These are phyloP conservation scores for Colostygia pectinataria DNA, from an alignment of 2,888 invertebrate species.

Conservation along the genomic window DNA sequence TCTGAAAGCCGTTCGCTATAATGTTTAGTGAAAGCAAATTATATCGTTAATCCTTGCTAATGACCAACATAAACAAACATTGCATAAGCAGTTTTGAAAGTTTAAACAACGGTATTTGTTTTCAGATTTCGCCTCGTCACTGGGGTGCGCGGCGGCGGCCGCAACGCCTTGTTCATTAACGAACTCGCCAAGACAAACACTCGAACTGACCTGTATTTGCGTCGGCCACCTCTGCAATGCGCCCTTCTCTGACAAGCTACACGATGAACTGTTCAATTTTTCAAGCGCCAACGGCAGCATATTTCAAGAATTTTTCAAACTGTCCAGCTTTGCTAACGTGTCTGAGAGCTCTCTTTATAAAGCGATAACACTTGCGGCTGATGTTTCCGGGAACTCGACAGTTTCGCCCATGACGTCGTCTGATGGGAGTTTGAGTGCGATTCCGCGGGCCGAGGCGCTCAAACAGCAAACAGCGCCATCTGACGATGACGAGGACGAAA, in stretches of 20 bases:
- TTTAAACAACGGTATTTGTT: slow-evolving; percentile 34
- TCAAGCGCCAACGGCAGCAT: slow-evolving; percentile 47
- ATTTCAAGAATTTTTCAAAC: slow-evolving; percentile 54
- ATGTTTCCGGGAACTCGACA: slow-evolving; percentile 34
- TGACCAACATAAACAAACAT: slow-evolving; percentile 18
- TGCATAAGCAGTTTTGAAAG: slow-evolving; percentile 16
- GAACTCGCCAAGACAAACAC: slow-evolving; percentile 45
- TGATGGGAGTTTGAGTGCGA: slow-evolving; percentile 30
- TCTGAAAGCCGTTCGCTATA: neutral
- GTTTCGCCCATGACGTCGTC: slow-evolving; percentile 33
- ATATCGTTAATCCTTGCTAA: slow-evolving; percentile 22
- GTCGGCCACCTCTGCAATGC: slow-evolving; percentile 60
- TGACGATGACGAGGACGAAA: slow-evolving; percentile 73
- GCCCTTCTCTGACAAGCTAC: slow-evolving; percentile 55
- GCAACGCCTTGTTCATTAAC: slow-evolving; percentile 52
- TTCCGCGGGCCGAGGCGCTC: slow-evolving; percentile 62
- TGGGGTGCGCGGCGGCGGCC: slow-evolving; percentile 53
- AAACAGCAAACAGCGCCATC: slow-evolving; percentile 69
- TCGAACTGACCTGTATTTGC: slow-evolving; percentile 63
- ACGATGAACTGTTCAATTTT: slow-evolving; percentile 57
- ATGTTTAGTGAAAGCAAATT: slow-evolving; percentile 17
- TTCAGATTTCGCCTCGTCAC: slow-evolving; percentile 60
- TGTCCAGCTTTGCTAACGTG: slow-evolving; percentile 50
- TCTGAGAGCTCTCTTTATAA: slow-evolving; percentile 50
- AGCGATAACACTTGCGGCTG: slow-evolving; percentile 44